Conservation (phyloP, 2,888 invertebrate genomes). For the Harpalus rubripes region DNA sequence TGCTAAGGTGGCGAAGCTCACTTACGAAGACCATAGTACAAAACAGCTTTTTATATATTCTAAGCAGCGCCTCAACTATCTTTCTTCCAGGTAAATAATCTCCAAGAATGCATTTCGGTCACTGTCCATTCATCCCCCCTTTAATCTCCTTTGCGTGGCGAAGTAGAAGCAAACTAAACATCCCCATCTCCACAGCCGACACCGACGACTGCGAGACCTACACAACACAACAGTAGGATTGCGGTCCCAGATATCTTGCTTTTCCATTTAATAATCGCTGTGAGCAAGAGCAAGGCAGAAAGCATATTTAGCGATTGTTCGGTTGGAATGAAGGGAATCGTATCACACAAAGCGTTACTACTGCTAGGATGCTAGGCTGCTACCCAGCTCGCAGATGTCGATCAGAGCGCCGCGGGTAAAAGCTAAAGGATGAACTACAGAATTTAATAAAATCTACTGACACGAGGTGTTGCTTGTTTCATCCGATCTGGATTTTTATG, state of each 20-base stretch:
- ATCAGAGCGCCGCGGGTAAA: background rate
- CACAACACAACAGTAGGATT: constrained; percentile 23
- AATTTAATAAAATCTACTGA: constrained; percentile 61
- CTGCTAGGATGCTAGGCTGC: constrained; percentile 16
- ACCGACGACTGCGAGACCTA: background rate
- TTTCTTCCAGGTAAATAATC: constrained; percentile 18
- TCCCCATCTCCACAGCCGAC: background rate
- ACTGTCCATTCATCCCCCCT: background rate
- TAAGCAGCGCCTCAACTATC: background rate
- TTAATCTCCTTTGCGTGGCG: constrained; percentile 35
- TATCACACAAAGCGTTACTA: constrained; percentile 52
- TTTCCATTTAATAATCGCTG: constrained; percentile 62
- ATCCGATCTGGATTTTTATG: constrained; percentile 30
- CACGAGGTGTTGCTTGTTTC: constrained; percentile 15
- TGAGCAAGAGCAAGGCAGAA: constrained; percentile 53
- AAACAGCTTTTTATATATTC: too few relatives aligned
- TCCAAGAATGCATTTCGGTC: constrained; percentile 16
- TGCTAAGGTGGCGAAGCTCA: too few relatives aligned
- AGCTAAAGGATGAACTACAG: background rate
- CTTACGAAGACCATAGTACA: too few relatives aligned
- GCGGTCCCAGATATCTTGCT: constrained; percentile 59
- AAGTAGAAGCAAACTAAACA: constrained; percentile 25
- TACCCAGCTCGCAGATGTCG: background rate
- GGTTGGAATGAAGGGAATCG: constrained; percentile 54
- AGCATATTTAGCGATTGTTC: constrained; percentile 64